Evolutionary conservation across 2,888 invertebrate genomes (phyloP).

Genomic region (Phasia obesa): DNA sequence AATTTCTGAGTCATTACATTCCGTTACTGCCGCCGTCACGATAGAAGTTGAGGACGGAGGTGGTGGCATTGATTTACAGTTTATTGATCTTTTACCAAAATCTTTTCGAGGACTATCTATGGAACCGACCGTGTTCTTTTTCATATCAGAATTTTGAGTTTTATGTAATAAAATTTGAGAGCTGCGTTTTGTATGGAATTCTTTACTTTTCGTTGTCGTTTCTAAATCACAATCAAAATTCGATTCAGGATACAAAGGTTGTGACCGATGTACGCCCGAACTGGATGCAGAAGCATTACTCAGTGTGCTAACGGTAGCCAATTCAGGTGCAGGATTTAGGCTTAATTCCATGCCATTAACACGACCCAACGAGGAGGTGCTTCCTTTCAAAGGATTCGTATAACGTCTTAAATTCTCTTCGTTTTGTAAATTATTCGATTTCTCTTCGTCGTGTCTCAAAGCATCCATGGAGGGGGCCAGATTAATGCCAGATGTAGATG

Average conservation of each 20-base stretch:
- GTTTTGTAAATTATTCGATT: conserved; percentile 95
- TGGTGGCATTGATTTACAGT: conserved; percentile 82
- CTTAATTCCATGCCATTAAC: conserved; percentile 83
- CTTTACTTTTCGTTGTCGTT: conserved; percentile 75
- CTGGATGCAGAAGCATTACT: conserved; percentile 82
- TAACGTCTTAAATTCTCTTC: conserved; percentile 94
- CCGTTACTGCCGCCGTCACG: conserved; percentile 72
- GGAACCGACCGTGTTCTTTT: conserved; percentile 90
- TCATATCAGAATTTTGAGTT: conserved; percentile 92
- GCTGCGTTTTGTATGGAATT: conserved; percentile 82
- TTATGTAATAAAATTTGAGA: conserved; percentile 89
- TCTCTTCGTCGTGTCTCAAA: conserved; percentile 91
- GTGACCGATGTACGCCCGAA: conserved; percentile 80
- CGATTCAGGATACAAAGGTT: conserved; percentile 81
- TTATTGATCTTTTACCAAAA: conserved; percentile 89
- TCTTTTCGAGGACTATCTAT: conserved; percentile 86
- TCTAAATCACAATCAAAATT: conserved; percentile 82
- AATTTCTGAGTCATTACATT: conserved; percentile 82
- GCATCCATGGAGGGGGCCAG: conserved; percentile 84
- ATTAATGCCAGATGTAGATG: conserved; percentile 84
- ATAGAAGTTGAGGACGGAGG: conserved; percentile 72
- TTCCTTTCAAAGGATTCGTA: conserved; percentile 89
- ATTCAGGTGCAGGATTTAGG: conserved; percentile 81
- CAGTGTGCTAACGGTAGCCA: conserved; percentile 78
- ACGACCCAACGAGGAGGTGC: conserved; percentile 84